A percentile compares a stretch with the other conserved stretches of the same genome.
These are phyloP conservation scores for Cheilosia scutellata DNA, from an alignment of 2,888 invertebrate species.

Conservation along the genomic window DNA sequence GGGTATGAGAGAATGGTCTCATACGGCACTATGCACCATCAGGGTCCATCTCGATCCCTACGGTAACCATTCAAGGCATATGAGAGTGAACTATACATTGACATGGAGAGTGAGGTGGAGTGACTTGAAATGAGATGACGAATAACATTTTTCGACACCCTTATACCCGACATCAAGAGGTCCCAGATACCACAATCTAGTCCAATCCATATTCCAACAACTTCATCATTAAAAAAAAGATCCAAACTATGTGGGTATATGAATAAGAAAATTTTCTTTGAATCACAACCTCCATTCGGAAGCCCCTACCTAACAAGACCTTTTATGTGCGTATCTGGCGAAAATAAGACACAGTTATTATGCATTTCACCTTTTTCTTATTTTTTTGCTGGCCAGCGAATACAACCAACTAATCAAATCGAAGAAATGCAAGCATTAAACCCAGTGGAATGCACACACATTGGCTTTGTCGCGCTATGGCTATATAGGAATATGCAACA, in stretches of 20 bases:
- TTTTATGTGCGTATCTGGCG: slow-evolving; percentile 4
- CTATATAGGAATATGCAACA: not conserved
- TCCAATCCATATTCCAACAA: too few relatives aligned
- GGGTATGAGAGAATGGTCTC: too few relatives aligned
- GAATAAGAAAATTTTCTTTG: not conserved
- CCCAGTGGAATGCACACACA: slow-evolving; percentile 25
- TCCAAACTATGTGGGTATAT: not conserved
- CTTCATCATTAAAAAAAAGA: not conserved
- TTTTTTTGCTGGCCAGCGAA: too few relatives aligned
- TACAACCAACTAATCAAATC: slow-evolving; percentile 38
- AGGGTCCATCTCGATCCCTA: too few relatives aligned
- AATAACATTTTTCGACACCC: too few relatives aligned
- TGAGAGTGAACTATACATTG: too few relatives aligned
- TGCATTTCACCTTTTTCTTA: slow-evolving; percentile 1
- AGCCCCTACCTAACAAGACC: slow-evolving; percentile 23
- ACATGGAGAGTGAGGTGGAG: too few relatives aligned
- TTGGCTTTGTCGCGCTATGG: not conserved
- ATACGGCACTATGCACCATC: too few relatives aligned
- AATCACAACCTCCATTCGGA: slow-evolving; percentile 1
- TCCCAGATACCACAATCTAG: not conserved
- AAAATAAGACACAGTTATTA: slow-evolving; percentile 28
- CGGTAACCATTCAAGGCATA: too few relatives aligned
- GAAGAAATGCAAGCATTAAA: slow-evolving; percentile 45
- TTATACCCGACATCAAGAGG: too few relatives aligned
- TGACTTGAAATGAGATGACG: too few relatives aligned